Evolutionary conservation across 2,888 invertebrate species (phyloP), one percentile per base, ranked within the genome.

Genomic region (Lepeophtheirus nordmannii): DNA sequence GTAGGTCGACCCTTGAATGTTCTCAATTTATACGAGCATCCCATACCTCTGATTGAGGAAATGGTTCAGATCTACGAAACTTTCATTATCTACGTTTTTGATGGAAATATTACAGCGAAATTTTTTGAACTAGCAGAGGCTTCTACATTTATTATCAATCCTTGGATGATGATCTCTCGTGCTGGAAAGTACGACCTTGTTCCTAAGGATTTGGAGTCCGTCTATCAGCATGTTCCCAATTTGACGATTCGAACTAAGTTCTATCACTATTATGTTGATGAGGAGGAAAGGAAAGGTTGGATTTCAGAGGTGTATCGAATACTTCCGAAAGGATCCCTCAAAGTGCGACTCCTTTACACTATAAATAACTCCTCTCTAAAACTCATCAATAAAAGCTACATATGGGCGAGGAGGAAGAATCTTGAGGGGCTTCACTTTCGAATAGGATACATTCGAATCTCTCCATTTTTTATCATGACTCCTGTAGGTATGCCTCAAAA

Each of bases 301-400:
- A 60, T 60, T 30, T 8, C 17, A 2, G 60, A 60, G 60, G 38
- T 60, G 17, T 60, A 60, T 60, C 60, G 60, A 30, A 37, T 60
- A 20, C 10, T 23, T 30, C 38, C 60, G 11, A 38, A 37, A 23
- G 38, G 17, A 23, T 17, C 38, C 38, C 38, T 38, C 37, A 17
- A 23, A 23, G 37, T 38, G 10, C 38, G 30, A 10, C 37, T 10
- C 30, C 17, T 38, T 10, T 60, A 22, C 38, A 23, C 60, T 12
- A 38, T 60, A 17, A 10, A 11, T 17, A 22, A 60, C 23, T 9
- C 60, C 10, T 23, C 60, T 10, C 60, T 60, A 30, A 23, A 17
- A 23, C 10, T 17, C 17, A 17, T 38, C 22, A 22, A 60, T 60
- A 60, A 60, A 17, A 38, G 30, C 22, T 30, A 37, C 11, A 23